Base-by-base conservation (phyloP, 2,888 invertebrate species). In the Chelonus formosanus region DNA sequence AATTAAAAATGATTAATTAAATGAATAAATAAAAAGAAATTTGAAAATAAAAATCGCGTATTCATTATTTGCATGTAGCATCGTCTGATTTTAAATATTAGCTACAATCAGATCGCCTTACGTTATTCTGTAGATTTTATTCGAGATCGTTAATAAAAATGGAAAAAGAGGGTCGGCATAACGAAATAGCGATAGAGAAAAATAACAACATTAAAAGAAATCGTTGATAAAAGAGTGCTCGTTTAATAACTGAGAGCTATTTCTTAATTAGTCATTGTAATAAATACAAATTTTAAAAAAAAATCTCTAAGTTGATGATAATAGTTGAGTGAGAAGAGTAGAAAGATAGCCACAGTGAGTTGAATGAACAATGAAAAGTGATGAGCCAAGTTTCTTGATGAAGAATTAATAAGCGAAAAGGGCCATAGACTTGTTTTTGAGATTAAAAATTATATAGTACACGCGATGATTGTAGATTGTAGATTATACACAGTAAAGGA, bases 121-220 rank as follows among this genome's bases (percentile, higher is more conserved):
- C 76, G 76, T 77, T 75, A 44, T 75, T 76, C 73, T 72, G 74
- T 77, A 78, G 75, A 77, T 70, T 79, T 76, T 77, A 74, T 74
- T 73, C 73, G 71, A 69, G 67, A 73, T 76, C 57, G 61, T 61
- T 66, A 52, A 50, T 52, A 59, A 54, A 40, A 34, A 10, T n/a
- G 55, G 43, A 48, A 54, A 63, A 58, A 57, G 60, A 8, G 44
- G 47, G 61, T 44, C 59, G 43, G 45, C 70, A 70, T 54, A 50
- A 57, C 48, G 40, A 58, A 64, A 52, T 8, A 50, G 52, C 55
- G 45, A 56, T 31, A 48, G 10, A 8, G n/a, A 62, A 68, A 59
- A 45, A 20, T 48, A 35, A 60, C 53, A 50, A 61, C 48, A 58
- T 45, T 58, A 36, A 36, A 40, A 45, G 34, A 59, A 59, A 59